These are phyloP conservation scores for Motacilla alba DNA, from an alignment of 2,113 vertebrate genomes.

Conservation along the genomic window DNA sequence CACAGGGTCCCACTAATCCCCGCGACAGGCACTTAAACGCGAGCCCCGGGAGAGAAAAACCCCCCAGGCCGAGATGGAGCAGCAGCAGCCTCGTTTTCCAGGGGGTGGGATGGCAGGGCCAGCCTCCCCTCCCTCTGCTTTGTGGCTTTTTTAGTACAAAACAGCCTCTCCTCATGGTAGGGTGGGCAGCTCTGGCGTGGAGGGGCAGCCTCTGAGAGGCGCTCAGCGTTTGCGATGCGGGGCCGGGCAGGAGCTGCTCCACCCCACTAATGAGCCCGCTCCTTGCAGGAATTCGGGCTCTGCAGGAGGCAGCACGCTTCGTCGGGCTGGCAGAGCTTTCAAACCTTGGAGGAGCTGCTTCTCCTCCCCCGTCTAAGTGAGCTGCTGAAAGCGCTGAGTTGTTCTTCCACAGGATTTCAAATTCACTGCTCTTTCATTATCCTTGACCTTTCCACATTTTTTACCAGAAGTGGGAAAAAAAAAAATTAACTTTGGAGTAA, in stretches of 20 bases:
- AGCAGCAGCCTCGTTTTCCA: background rate
- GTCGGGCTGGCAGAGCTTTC: conserved; percentile 55
- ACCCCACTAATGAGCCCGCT: background rate
- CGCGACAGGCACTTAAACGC: rapidly evolving
- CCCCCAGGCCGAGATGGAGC: background rate
- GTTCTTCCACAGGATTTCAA: conserved; percentile 13
- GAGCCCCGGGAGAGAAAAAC: background rate
- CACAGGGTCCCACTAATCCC: background rate
- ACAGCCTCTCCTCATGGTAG: background rate
- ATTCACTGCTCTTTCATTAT: conserved; percentile 54
- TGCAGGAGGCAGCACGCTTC: conserved; percentile 36
- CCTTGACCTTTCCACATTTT: conserved; percentile 48
- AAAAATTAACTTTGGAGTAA: conserved; percentile 12
- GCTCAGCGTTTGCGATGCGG: background rate
- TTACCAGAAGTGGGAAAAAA: background rate
- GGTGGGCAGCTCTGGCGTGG: background rate
- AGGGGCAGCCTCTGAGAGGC: background rate
- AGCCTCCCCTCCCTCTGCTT: background rate
- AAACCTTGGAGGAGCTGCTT: background rate
- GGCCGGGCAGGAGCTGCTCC: background rate
- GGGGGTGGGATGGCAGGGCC: background rate
- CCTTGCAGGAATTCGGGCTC: background rate
- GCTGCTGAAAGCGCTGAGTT: conserved; percentile 39
- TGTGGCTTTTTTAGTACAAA: rapidly evolving
- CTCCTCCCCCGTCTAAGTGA: background rate